phyloP scores from a whole-genome alignment of 2,113 vertebrate genomes.

The Alexandromys fortis region DNA sequence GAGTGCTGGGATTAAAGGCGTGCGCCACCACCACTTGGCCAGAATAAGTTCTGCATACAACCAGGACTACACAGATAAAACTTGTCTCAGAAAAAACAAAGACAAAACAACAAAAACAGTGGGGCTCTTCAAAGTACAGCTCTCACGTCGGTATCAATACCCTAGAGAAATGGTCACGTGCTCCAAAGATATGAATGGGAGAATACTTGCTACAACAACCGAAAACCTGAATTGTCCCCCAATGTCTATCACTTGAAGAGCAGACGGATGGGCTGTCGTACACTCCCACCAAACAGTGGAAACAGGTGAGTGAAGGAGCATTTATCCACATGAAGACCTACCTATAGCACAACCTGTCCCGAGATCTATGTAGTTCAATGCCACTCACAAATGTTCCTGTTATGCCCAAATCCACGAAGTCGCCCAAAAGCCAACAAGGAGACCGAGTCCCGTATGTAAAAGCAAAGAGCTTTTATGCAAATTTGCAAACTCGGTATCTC shows the following conservation, averaged over 20 bases:
- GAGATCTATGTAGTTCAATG: not conserved
- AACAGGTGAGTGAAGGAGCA: rapidly evolving
- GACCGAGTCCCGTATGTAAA: too few relatives aligned
- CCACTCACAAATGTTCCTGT: not conserved
- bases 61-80: not conserved
- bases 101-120: not conserved
- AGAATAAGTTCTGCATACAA: not conserved
- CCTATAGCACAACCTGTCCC: not conserved
- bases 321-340: too few relatives aligned
- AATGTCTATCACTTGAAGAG: not conserved
- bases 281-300: not conserved
- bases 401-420: too few relatives aligned
- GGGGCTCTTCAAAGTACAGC: not conserved
- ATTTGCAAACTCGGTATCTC: too few relatives aligned
- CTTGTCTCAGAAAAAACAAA: not conserved
- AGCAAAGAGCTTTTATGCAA: too few relatives aligned
- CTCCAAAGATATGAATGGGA: not conserved
- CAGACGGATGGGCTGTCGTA: rapidly evolving
- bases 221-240: not conserved
- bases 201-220: not conserved
- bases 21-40: too few relatives aligned
- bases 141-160: not conserved
- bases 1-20: too few relatives aligned
- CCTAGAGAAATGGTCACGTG: not conserved
- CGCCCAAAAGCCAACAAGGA: too few relatives aligned